Base-by-base conservation (phyloP, 2,113 vertebrate genomes). In the Nothocercus julius region DNA sequence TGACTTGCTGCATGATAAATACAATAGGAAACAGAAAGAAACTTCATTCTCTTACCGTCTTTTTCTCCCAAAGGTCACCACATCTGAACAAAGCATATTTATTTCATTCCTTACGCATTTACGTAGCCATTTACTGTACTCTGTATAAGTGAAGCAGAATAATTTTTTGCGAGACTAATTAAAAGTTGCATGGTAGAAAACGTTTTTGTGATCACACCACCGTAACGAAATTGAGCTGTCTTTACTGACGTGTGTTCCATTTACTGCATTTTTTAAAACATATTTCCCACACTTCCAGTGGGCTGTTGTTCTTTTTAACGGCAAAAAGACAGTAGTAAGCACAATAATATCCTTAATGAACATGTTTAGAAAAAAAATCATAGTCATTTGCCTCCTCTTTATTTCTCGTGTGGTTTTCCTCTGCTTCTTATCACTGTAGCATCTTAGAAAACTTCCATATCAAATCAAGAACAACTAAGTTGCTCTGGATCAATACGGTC, bases 161-260 rank as follows among this genome's bases (percentile, higher is more conserved):
- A 94, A 91, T 88, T 93, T 97, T 93, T 95, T 95, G 94, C 68
- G 49, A 82, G 58, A 79, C 92, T 97, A 97, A 96, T 87, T 86
- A 90, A 85, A 96, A 93, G 89, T 89, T 91, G 74, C 74, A 93
- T 75, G 80, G 86, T 91, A 96, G 90, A 63, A 97, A 96, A 93
- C 32, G 32, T 88, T 94, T 96, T 95, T 96, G 92, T 96, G 95
- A 96, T 96, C 96, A 96, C 92, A 93, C 74, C 77, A 95, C 94
- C 93, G 89, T 93, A 95, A 94, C 83, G 32, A 92, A 96, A 96
- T 95, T 59, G 86, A 96, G 94, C 85, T 92, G 94, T 94, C 94
- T 93, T 97, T 93, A 82, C 92, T 94, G 90, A 94, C 63, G 1
- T 96, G 90, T 92, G 88, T 89, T 96, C 86, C 54, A 94, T 84